Evolutionary conservation across 1,140 invertebrate species (phyloP).

Genomic region (Melipona quadrifasciata): DNA sequence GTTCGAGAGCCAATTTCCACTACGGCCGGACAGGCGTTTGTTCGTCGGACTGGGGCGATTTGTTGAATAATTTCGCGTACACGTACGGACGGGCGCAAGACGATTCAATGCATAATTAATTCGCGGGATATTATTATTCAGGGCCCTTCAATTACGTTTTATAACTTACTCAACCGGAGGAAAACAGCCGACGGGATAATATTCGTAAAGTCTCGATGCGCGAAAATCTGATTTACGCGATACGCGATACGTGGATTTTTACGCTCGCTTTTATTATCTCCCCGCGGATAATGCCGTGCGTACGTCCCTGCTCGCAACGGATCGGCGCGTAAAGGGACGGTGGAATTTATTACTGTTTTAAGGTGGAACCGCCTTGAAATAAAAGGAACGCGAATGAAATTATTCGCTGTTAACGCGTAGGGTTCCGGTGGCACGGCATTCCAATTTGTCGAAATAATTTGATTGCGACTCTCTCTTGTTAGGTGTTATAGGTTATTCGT

Average conservation of each 20-base stretch:
- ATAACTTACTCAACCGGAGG: slow-evolving; percentile 48
- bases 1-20: slow-evolving; percentile 65
- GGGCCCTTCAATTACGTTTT: slow-evolving; percentile 44
- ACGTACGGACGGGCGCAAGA: slow-evolving; percentile 12
- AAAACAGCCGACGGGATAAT: neutral
- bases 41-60: slow-evolving; percentile 54
- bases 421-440: neutral
- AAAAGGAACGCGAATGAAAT: neutral
- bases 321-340: too few species aligned
- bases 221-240: slow-evolving; percentile 3
- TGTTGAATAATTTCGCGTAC: slow-evolving; percentile 62
- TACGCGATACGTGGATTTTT: neutral
- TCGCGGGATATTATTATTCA: slow-evolving; percentile 46
- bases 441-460: neutral
- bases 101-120: slow-evolving; percentile 42
- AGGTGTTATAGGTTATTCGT: too few species aligned
- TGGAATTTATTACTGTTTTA: too few species aligned
- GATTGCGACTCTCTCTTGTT: neutral
- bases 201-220: neutral
- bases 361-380: neutral
- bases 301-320: neutral
- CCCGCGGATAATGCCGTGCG: neutral
- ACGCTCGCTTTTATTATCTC: neutral
- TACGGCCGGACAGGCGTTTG: slow-evolving; percentile 45
- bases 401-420: neutral